These are phyloP conservation scores for Furnarius figulus DNA, from an alignment of 2,113 vertebrate species.

Conservation along the genomic window DNA sequence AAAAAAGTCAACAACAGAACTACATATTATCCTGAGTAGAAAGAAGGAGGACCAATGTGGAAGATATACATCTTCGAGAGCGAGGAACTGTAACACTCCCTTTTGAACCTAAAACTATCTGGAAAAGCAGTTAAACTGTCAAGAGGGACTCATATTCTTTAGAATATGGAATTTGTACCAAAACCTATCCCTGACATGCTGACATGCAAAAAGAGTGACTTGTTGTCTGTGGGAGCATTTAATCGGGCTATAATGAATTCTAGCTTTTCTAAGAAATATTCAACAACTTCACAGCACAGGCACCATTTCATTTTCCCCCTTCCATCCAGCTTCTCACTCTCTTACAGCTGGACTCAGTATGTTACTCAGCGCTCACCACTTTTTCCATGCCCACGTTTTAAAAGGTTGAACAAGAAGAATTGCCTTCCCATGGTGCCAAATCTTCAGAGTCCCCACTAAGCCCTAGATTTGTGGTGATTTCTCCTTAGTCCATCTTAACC, in stretches of 20 bases:
- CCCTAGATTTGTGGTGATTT: background rate
- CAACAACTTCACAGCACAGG: background rate
- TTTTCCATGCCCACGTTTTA: rapidly evolving
- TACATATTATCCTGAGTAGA: background rate
- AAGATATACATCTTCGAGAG: background rate
- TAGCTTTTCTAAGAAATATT: background rate
- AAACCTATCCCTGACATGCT: background rate
- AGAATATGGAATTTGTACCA: background rate
- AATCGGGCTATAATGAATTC: background rate
- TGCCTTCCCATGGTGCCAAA: background rate
- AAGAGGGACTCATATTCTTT: background rate
- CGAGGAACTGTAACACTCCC: background rate
- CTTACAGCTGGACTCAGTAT: background rate
- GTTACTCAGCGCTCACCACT: background rate
- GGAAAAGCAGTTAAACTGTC: background rate
- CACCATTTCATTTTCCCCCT: background rate
- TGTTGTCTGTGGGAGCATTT: background rate
- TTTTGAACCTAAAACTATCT: background rate
- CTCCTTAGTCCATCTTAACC: background rate
- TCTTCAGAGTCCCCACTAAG: rapidly evolving
- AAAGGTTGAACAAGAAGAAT: background rate
- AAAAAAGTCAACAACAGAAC: background rate
- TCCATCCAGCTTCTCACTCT: background rate
- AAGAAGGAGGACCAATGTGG: background rate
- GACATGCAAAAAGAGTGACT: background rate